Base-by-base conservation (phyloP, 2,888 invertebrate genomes). In the Mesoligia furuncula region DNA sequence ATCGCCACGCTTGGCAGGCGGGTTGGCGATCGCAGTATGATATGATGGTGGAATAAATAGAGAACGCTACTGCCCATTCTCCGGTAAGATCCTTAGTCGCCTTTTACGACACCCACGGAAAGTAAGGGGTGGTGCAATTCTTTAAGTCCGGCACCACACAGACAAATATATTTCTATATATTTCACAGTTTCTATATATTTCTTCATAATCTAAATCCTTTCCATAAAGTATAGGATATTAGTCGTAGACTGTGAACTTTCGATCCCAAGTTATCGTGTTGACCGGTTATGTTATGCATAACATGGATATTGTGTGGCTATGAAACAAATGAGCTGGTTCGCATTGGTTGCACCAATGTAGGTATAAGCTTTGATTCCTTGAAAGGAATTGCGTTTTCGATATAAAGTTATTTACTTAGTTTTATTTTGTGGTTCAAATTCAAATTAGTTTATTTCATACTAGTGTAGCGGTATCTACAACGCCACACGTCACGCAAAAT, bases 251-350 rank as follows among this genome's bases (percentile, higher is more conserved):
- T 77, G 20, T 68, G 79, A 83, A 81, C 86, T 85, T 90, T 90
- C 88, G 89, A 90, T 92, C 85, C 85, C 83, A 83, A 90, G 90
- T 89, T 91, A 90, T 91, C 89, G 83, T 79, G 83, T 79, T 90
- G 90, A 85, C 91, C 91, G 85, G 85, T 88, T 87, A 84, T 85
- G 85, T 84, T 90, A 88, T 90, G 89, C 90, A 90, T 89, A 88
- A 73, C 75, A 75, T 66, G 42, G 62, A 69, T 64, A 20, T 20
- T 48, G 83, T 86, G 67, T 39, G 88, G 91, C 89, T 75, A 90
- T 54, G 11, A 88, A 87, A 81, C 39, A 24, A 27, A 78, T 57
- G 65, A 31, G 9, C 27, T 11, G 0, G 0, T 45, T 36, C 61
- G 73, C 71, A n/a, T 0, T 24, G 2, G 31, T 39, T 39, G 51